phyloP scores from a whole-genome alignment of 92 coral and sea anemone genomes.

The Zoanthus gigantus region DNA sequence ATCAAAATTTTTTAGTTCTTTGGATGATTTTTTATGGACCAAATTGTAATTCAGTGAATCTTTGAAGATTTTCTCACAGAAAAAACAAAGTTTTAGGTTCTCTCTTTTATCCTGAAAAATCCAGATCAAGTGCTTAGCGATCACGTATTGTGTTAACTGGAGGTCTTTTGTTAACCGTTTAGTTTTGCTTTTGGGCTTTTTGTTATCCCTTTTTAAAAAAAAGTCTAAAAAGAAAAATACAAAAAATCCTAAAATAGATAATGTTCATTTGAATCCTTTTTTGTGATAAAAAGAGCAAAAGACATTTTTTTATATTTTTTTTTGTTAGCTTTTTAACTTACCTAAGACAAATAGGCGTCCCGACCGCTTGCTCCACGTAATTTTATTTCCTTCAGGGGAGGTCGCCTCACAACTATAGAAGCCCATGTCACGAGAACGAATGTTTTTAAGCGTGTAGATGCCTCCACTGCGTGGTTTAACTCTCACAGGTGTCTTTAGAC shows the following conservation, averaged over 20 bases:
- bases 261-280: not conserved
- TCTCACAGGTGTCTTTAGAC: not conserved
- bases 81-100: not conserved
- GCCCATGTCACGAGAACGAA: not conserved
- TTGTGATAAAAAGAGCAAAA: not conserved
- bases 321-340: not conserved
- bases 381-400: not conserved
- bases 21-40: not conserved
- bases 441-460: not conserved
- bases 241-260: not conserved
- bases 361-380: not conserved
- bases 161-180: not conserved
- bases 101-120: not conserved
- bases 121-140: not conserved
- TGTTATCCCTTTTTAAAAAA: not conserved
- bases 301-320: not conserved
- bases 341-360: constrained; percentile 15
- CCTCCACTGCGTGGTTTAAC: not conserved
- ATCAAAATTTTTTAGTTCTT: not conserved
- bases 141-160: not conserved
- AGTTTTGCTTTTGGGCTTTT: not conserved
- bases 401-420: constrained; percentile 6
- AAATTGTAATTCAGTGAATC: not conserved
- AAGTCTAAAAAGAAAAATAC: not conserved
- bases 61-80: not conserved